Base-by-base conservation (phyloP, 2,888 invertebrate species). In the Drosophila borborema region DNA sequence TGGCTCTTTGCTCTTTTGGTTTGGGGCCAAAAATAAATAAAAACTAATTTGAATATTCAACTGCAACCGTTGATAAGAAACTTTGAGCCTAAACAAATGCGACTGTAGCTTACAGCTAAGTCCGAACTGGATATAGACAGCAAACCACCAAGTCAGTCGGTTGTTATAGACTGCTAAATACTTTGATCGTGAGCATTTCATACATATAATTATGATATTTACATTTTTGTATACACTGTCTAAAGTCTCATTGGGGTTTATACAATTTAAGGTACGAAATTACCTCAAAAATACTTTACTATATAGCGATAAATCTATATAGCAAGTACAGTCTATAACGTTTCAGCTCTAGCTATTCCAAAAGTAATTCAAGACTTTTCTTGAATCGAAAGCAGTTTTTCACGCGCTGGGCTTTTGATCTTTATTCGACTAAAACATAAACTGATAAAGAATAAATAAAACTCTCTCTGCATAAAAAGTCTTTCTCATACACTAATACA, bases 11-110 rank as follows among this genome's bases (percentile, higher is more conserved):
- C 41, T 75, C 66, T 72, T 58, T 60, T 66, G 56, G 58, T 64
- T 49, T 31, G 40, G 36, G 28, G 56, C 41, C 43, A 60, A 74
- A 79, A 73, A 76, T 78, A 82, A 82, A 82, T 78, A 71, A 72
- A 84, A 82, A 84, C 87, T 87, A 80, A 84, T 84, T 87, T 84
- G 72, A 84, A 84, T 84, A 87, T 76, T 65, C 74, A 74, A 80
- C 81, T 84, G 80, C 78, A 80, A 71, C 75, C 67, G 70, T 54
- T 86, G 88, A 83, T 88, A 88, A 81, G 72, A 87, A 85, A 85
- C 74, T 85, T 85, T 74, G 62, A 68, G 74, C 65, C 86, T 73
- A 82, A 82, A 79, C 79, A 79, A 81, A 81, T 80, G 67, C 71
- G 74, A 60, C 54, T 69, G 68, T 74, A 73, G 69, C 60, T 75